Evolutionary conservation across 1,140 invertebrate genomes (phyloP).

Genomic region (Drosophila pectinifera): DNA sequence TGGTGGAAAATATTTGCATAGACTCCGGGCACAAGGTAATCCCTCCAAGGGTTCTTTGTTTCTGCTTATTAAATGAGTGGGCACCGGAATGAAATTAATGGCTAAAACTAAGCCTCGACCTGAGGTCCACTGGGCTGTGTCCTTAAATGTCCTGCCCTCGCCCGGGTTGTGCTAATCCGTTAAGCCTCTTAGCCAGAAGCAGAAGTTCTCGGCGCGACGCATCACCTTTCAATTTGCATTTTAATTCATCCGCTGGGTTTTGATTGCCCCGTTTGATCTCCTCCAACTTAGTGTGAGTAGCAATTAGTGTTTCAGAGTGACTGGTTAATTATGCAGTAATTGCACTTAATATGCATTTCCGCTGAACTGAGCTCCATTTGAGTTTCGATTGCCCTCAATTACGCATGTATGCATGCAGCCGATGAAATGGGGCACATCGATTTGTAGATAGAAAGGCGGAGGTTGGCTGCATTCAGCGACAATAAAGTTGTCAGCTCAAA

Average conservation of each 20-base stretch:
- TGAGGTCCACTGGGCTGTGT: not conserved
- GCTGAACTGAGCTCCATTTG: slow-evolving; percentile 56
- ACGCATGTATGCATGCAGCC: slow-evolving; percentile 19
- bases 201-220: not conserved
- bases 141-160: not conserved
- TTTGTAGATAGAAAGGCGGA: not conserved
- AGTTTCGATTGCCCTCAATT: slow-evolving; percentile 51
- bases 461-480: slow-evolving; percentile 11
- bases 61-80: slow-evolving; percentile 27
- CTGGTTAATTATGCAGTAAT: slow-evolving; percentile 80
- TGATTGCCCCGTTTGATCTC: slow-evolving; percentile 3
- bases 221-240: slow-evolving; percentile 4
- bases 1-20: slow-evolving; percentile 38
- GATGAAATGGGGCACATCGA: slow-evolving; percentile 1
- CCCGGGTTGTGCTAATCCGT: not conserved
- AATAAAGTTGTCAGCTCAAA: slow-evolving; percentile 28
- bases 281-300: slow-evolving; percentile 11
- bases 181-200: slow-evolving; percentile 4
- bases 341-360: slow-evolving; percentile 76
- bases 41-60: slow-evolving; percentile 15
- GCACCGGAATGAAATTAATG: slow-evolving; percentile 16
- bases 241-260: not conserved
- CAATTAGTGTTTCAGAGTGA: slow-evolving; percentile 58
- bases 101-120: not conserved
- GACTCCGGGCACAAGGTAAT: slow-evolving; percentile 13